These are phyloP conservation scores for Pammene aurita DNA, from an alignment of 2,888 invertebrate genomes.

Conservation along the genomic window DNA sequence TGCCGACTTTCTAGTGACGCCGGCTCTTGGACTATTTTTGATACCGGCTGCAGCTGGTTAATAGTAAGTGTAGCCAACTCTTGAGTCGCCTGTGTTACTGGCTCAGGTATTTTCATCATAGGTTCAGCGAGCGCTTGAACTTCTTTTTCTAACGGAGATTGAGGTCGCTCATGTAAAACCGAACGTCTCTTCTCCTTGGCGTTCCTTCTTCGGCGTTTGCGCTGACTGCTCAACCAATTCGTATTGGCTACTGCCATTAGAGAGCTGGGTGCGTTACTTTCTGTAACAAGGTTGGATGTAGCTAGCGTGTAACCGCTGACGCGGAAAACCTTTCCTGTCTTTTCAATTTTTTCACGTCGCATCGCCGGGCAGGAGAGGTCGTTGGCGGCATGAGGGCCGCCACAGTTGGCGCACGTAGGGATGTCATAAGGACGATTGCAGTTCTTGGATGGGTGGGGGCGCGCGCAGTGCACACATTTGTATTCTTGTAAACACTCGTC, in stretches of 20 bases:
- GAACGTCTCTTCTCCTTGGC: neutral
- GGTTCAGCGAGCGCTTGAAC: neutral
- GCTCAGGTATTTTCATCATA: neutral
- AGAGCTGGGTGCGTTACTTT: constrained; percentile 6
- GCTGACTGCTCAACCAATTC: neutral
- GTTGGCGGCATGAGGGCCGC: constrained; percentile 15
- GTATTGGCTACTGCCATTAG: constrained; percentile 14
- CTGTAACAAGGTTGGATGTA: constrained; percentile 5
- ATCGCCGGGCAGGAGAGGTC: constrained; percentile 9
- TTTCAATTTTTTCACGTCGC: constrained; percentile 18
- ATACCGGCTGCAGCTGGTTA: neutral
- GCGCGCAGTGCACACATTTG: constrained; percentile 22
- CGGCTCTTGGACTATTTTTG: neutral
- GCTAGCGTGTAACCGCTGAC: constrained; percentile 9
- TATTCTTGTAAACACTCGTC: constrained; percentile 6
- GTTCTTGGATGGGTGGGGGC: constrained; percentile 11
- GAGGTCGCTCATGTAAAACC: neutral
- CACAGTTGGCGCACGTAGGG: constrained; percentile 15
- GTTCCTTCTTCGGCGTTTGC: constrained; percentile 9
- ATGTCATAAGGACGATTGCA: constrained; percentile 20
- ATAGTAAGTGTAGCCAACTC: neutral
- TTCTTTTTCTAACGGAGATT: neutral
- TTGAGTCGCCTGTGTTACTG: neutral
- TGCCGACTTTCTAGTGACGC: too few relatives aligned
- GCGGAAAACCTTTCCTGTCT: constrained; percentile 3